Evolutionary conservation across 2,888 invertebrate genomes (phyloP), one percentile per base, ranked within the genome.

Genomic region (Schrankia costaestrigalis): DNA sequence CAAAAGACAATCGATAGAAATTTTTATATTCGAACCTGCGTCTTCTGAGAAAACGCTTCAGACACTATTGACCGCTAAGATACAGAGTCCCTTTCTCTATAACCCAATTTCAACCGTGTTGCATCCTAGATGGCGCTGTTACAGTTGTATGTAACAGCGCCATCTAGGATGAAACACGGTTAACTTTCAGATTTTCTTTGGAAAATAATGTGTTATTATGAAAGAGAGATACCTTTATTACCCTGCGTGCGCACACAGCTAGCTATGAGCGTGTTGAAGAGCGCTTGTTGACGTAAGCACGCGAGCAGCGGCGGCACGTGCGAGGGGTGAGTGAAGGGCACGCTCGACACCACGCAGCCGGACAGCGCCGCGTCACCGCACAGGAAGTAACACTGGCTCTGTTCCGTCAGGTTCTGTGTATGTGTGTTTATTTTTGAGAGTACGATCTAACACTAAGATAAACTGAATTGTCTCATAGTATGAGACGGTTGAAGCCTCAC

Each of bases 281-380:
- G 89, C 19, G 96, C 94, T 81, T 98, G 98, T 61, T 97, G 96
- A 2, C 97, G 90, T 9, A 98, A 89, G 46, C 93, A 91, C 21
- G 92, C 92, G 19, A 98, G 90, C 56, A 98, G 94, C 68, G 94
- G 93, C 27, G 97, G 94, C 39, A 97, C 96, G 75, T 97, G 96
- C 4, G 94, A 93, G 1, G 98, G 97, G 82, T 97, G 97, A 0
- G 96, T 96, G 84, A 98, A 98, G 0, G 97, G 97, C 36, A 98
- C 93, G 43, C 93, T 93, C 29, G 90, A 88, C 29, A 96, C 93
- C 56, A 94, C 77, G 50, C 94, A 91, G 3, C 95, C 97, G 46
- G 93, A 92, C 78, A 86, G 65, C 14, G 90, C 91, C n/a, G n/a
- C n/a, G n/a, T n/a, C n/a, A n/a, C n/a, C 95, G 13, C 96, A 96